phyloP scores from a whole-genome alignment of 2,888 invertebrate genomes.

The Miltochrista miniata region DNA sequence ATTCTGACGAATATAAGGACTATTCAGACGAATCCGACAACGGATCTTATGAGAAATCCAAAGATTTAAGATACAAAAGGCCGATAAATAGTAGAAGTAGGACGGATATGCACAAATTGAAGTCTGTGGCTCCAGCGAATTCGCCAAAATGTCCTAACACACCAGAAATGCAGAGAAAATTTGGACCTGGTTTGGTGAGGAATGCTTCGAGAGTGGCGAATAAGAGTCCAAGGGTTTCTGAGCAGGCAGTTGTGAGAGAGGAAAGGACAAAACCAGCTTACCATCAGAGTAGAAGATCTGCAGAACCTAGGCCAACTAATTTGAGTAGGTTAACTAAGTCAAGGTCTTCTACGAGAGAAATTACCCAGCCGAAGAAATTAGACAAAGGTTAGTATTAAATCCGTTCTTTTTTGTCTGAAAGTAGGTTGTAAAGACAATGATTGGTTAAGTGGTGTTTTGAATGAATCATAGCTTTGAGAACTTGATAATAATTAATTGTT shows the following conservation, averaged over 20 bases:
- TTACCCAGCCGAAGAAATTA: slow-evolving; percentile 61
- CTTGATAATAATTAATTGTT: too few relatives aligned
- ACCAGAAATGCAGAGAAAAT: slow-evolving; percentile 85
- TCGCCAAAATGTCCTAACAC: slow-evolving; percentile 84
- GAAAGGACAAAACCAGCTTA: slow-evolving; percentile 62
- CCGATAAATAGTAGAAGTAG: slow-evolving; percentile 86
- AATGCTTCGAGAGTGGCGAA: slow-evolving; percentile 68
- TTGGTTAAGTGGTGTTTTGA: not conserved
- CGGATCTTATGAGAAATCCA: slow-evolving; percentile 64
- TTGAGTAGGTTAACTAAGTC: slow-evolving; percentile 74
- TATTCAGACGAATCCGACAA: slow-evolving; percentile 75
- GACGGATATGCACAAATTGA: slow-evolving; percentile 83
- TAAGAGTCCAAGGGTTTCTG: slow-evolving; percentile 84
- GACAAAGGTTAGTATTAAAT: slow-evolving; percentile 63
- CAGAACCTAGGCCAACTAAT: slow-evolving; percentile 70
- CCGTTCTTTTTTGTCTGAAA: slow-evolving; percentile 7
- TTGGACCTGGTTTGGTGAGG: slow-evolving; percentile 76
- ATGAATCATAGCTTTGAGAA: not conserved
- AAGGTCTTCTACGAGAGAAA: slow-evolving; percentile 76
- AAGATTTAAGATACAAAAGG: slow-evolving; percentile 85
- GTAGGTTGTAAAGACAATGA: not conserved
- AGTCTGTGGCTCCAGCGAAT: slow-evolving; percentile 72
- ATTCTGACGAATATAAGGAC: slow-evolving; percentile 65
- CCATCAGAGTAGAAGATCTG: slow-evolving; percentile 72
- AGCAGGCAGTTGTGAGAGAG: slow-evolving; percentile 76